These are phyloP conservation scores for Eupeodes corollae DNA, from an alignment of 1,140 invertebrate genomes.

Conservation along the genomic window DNA sequence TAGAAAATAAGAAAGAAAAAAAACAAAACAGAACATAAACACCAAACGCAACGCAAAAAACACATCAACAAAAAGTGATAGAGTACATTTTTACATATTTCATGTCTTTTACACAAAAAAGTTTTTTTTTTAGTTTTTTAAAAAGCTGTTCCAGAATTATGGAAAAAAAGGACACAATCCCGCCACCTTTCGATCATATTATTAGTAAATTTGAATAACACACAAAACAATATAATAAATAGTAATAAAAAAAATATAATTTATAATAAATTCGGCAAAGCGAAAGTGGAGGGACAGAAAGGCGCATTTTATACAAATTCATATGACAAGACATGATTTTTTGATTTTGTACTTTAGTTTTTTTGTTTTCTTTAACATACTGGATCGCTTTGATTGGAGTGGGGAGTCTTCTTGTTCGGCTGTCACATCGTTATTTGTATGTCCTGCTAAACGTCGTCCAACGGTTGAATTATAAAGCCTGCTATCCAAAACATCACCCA, in stretches of 20 bases:
- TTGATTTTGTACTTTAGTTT: neutral
- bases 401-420: slow-evolving; percentile 64
- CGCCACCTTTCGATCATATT: too few relatives aligned
- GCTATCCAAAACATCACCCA: slow-evolving; percentile 9
- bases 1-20: neutral
- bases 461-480: slow-evolving; percentile 22
- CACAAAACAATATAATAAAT: too few relatives aligned
- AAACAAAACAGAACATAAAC: neutral
- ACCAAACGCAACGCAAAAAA: too few relatives aligned
- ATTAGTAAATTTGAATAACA: too few relatives aligned
- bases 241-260: neutral
- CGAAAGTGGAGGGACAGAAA: neutral
- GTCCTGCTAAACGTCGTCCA: slow-evolving; percentile 49
- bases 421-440: slow-evolving; percentile 44
- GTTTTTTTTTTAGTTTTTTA: too few relatives aligned
- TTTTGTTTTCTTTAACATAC: slow-evolving; percentile 47
- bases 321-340: neutral
- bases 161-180: too few relatives aligned
- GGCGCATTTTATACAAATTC: too few relatives aligned
- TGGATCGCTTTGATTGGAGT: slow-evolving; percentile 64
- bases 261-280: neutral
- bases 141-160: too few relatives aligned
- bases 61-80: neutral
- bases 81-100: too few relatives aligned
- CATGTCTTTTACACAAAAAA: too few relatives aligned